phyloP scores from a whole-genome alignment of 1,140 invertebrate genomes.

The Ptiloglossa arizonensis region DNA sequence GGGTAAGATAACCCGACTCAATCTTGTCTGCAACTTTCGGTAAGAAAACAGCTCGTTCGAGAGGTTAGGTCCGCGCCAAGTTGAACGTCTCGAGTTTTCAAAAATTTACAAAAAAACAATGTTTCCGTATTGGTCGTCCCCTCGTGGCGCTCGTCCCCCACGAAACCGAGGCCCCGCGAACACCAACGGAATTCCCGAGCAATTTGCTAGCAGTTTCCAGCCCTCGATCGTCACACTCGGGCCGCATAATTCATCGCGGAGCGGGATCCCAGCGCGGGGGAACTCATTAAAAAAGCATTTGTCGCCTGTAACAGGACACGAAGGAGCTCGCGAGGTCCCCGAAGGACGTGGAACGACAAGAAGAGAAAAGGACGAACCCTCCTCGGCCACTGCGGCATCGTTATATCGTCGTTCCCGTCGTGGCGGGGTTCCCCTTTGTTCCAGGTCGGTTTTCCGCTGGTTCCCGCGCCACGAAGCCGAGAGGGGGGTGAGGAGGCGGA shows the following conservation, averaged over 20 bases:
- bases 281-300: slow-evolving; percentile 65
- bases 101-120: too few relatives aligned
- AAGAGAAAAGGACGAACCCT: slow-evolving; percentile 8
- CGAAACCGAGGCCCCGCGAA: neutral
- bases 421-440: slow-evolving; percentile 66
- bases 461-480: slow-evolving; percentile 47
- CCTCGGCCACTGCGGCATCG: slow-evolving; percentile 20
- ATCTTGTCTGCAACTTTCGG: too few relatives aligned
- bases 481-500: too few relatives aligned
- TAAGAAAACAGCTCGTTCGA: too few relatives aligned
- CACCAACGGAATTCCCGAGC: slow-evolving; percentile 1
- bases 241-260: slow-evolving; percentile 55
- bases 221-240: slow-evolving; percentile 22
- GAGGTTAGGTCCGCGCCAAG: too few relatives aligned
- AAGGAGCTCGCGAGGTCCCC: slow-evolving; percentile 13
- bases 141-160: too few relatives aligned
- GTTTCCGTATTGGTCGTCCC: too few relatives aligned
- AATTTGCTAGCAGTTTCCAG: neutral
- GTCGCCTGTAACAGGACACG: slow-evolving; percentile 52
- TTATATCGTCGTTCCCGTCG: slow-evolving; percentile 29
- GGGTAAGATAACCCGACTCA: too few relatives aligned
- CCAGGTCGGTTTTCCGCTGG: slow-evolving; percentile 69
- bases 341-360: neutral
- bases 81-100: too few relatives aligned
- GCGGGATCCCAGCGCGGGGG: slow-evolving; percentile 18